Evolutionary conservation across 2,797 vertebrate species (phyloP).

Genomic region (Gambusia yucatana): DNA sequence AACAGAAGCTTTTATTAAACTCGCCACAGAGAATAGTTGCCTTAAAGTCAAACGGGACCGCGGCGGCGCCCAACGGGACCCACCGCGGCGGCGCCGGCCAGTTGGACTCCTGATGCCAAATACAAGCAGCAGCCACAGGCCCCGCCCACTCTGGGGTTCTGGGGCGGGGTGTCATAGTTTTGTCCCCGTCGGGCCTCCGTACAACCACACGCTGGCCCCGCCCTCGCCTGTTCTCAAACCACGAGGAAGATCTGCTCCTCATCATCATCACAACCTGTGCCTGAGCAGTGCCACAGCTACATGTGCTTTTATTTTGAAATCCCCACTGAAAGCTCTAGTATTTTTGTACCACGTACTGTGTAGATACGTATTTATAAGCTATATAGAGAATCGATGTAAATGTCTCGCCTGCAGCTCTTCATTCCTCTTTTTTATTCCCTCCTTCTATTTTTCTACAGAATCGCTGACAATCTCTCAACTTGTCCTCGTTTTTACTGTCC

Average conservation of each 20-base stretch:
- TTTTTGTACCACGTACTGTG: conserved; percentile 91
- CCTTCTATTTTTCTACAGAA: conserved; percentile 85
- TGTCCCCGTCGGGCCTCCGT: conserved; percentile 21
- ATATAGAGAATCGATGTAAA: conserved; percentile 87
- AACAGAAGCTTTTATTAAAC: conserved; percentile 92
- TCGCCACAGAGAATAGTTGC: conserved; percentile 94
- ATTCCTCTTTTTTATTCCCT: conserved; percentile 85
- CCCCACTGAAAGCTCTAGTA: conserved; percentile 82
- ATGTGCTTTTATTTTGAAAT: conserved; percentile 50
- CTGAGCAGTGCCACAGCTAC: conserved; percentile 78
- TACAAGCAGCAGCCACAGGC: conserved; percentile 43
- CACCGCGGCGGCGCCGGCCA: conserved; percentile 7
- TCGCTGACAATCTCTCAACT: conserved; percentile 79
- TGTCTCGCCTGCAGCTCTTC: conserved; percentile 89
- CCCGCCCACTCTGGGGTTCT: neutral
- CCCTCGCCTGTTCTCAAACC: neutral
- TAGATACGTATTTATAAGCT: conserved; percentile 94
- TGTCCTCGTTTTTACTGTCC: conserved; percentile 58
- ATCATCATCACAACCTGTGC: conserved; percentile 76
- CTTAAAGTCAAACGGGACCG: conserved; percentile 87
- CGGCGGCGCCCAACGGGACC: conserved; percentile 36
- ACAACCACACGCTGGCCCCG: conserved; percentile 62
- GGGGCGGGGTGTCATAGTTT: neutral
- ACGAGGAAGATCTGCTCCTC: conserved; percentile 34
- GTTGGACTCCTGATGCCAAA: conserved; percentile 86